Evolutionary conservation across 2,888 invertebrate species (phyloP).

Genomic region (Proisotoma minuta): DNA sequence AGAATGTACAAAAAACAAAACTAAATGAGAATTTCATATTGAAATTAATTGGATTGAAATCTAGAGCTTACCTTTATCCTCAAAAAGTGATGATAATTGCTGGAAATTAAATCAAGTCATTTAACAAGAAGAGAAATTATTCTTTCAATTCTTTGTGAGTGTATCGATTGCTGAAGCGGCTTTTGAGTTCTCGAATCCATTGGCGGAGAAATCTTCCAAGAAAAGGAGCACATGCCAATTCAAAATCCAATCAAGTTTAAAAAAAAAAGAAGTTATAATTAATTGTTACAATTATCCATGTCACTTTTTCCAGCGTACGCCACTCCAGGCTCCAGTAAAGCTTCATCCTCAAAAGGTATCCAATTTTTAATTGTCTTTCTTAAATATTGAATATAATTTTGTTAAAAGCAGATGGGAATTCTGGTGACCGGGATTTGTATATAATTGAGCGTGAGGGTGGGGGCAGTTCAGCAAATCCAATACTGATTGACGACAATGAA

Average conservation of each 20-base stretch:
- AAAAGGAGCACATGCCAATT: too few relatives aligned
- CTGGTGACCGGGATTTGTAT: background rate
- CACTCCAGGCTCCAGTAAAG: background rate
- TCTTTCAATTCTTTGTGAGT: too few relatives aligned
- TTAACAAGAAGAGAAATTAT: too few relatives aligned
- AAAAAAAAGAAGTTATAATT: background rate
- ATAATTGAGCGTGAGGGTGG: background rate
- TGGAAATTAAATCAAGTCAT: too few relatives aligned
- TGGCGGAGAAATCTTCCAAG: too few relatives aligned
- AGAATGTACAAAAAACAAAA: too few relatives aligned
- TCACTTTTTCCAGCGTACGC: slow-evolving; percentile 32
- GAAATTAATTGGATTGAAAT: too few relatives aligned
- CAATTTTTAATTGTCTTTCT: background rate
- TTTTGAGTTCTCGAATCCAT: too few relatives aligned
- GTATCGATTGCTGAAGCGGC: too few relatives aligned
- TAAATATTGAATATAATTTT: background rate
- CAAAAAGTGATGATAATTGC: too few relatives aligned
- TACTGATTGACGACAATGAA: background rate
- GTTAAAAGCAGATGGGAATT: background rate
- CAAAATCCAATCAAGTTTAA: background rate
- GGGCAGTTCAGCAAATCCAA: background rate
- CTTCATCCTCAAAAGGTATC: background rate
- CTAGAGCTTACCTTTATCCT: too few relatives aligned
- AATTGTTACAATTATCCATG: background rate
- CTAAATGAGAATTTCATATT: too few relatives aligned